Evolutionary conservation across 2,797 vertebrate species (phyloP).

Genomic region (Xenentodon cancila): DNA sequence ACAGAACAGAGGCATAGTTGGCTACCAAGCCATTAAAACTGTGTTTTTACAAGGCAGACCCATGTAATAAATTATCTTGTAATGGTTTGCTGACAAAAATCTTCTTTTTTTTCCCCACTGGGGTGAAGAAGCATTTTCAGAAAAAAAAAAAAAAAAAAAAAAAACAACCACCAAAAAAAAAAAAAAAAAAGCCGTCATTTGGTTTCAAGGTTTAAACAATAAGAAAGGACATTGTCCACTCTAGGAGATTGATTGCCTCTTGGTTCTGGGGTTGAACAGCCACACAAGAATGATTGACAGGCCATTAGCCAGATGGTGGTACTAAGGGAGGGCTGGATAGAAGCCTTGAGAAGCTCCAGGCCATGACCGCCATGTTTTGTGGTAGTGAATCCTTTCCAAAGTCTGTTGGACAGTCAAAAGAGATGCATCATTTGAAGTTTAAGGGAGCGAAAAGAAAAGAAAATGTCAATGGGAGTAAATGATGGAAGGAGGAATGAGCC

Average conservation of each 20-base stretch:
- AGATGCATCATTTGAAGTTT: constrained; percentile 15
- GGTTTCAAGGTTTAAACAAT: constrained; percentile 53
- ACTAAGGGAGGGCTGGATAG: constrained; percentile 59
- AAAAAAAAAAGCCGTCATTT: constrained; percentile 38
- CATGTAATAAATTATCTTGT: constrained; percentile 23
- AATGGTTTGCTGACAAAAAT: constrained; percentile 9
- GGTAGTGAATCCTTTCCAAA: constrained; percentile 36
- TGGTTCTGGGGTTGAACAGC: constrained; percentile 57
- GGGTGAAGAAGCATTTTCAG: constrained; percentile 24
- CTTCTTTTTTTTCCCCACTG: constrained; percentile 16
- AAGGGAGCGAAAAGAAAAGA: constrained; percentile 13
- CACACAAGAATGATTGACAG: constrained; percentile 74
- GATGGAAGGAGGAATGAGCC: constrained; percentile 3
- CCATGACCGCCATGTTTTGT: constrained; percentile 53
- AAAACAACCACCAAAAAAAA: neutral
- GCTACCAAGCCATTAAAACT: constrained; percentile 32
- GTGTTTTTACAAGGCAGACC: constrained; percentile 15
- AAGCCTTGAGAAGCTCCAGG: constrained; percentile 46
- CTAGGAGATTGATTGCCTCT: constrained; percentile 69
- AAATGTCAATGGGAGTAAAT: constrained; percentile 16
- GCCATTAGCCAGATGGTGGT: constrained; percentile 81
- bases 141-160: constrained; percentile 27
- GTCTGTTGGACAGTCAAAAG: constrained; percentile 38
- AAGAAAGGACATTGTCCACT: constrained; percentile 60
- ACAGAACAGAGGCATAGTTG: constrained; percentile 22